Conservation (phyloP, 2,113 vertebrate species). For the Rattus rattus region DNA sequence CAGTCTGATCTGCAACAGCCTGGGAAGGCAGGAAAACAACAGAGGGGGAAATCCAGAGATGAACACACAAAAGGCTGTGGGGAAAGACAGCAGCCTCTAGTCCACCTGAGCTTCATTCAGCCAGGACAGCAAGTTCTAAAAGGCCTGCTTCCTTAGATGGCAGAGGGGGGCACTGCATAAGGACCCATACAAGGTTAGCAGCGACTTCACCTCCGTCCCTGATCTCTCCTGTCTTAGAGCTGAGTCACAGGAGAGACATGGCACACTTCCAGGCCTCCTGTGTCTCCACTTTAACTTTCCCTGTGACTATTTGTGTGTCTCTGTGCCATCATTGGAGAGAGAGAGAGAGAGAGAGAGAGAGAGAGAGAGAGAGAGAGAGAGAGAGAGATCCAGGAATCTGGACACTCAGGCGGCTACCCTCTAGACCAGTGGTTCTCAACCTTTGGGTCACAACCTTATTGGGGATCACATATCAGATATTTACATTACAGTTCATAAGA, state of each 20-base stretch:
- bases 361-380: too few relatives aligned
- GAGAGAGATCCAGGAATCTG: background rate
- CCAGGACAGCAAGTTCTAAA: background rate
- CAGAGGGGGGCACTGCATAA: background rate
- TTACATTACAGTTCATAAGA: background rate
- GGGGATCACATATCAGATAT: background rate
- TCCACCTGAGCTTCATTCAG: background rate
- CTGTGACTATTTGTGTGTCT: background rate
- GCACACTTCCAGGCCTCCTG: background rate
- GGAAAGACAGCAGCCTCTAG: background rate
- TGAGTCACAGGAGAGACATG: background rate
- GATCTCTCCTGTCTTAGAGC: background rate
- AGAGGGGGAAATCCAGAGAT: background rate
- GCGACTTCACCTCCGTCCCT: background rate
- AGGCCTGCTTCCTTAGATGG: background rate
- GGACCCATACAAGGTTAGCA: background rate
- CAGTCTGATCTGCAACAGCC: constrained; percentile 33
- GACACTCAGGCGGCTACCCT: background rate
- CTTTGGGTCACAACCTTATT: background rate
- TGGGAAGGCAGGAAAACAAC: background rate
- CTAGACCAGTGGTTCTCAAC: background rate
- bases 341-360: background rate
- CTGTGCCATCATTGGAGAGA: background rate
- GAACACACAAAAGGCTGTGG: background rate
- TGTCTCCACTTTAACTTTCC: background rate